Percentiles rank a stretch among this genome's conserved stretches.
These are phyloP conservation scores for Cnemophilus loriae DNA, from an alignment of 2,113 vertebrate genomes.

Conservation along the genomic window DNA sequence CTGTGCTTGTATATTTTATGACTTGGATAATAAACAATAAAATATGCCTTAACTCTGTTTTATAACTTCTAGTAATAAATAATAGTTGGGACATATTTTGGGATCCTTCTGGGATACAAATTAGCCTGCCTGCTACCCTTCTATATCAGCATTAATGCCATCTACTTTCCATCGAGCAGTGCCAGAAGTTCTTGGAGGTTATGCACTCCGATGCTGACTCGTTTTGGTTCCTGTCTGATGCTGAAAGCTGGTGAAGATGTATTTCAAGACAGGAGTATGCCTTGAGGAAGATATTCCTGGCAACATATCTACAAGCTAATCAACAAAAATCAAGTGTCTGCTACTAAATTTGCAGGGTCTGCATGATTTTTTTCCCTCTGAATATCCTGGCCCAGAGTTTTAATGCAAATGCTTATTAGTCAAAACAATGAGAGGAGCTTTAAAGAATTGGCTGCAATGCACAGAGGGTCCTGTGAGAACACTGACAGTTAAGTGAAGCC, in stretches of 20 bases:
- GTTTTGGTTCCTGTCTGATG: neutral
- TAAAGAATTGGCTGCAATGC: neutral
- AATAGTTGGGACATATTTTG: neutral
- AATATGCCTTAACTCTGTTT: conserved; percentile 2
- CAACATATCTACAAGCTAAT: neutral
- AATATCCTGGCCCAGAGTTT: neutral
- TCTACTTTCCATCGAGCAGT: neutral
- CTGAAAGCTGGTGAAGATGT: neutral
- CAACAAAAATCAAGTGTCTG: conserved; percentile 4
- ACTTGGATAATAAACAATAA: conserved; percentile 31
- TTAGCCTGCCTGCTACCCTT: neutral
- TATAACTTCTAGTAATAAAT: conserved; percentile 10
- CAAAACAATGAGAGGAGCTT: conserved; percentile 7
- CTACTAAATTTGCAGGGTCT: conserved; percentile 20
- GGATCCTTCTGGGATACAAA: neutral
- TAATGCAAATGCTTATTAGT: neutral
- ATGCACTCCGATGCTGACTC: neutral
- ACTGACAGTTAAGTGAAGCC: neutral
- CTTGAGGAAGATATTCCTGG: conserved; percentile 5
- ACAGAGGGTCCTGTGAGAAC: neutral
- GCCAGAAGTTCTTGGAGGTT: conserved; percentile 24
- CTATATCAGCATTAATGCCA: neutral
- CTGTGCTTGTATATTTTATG: conserved; percentile 39
- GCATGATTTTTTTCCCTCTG: neutral
- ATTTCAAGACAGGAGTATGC: neutral